Percentiles rank a stretch among this genome's conserved stretches.
These are phyloP conservation scores for Sturnus vulgaris DNA, from an alignment of 2,113 vertebrate species.

Conservation along the genomic window DNA sequence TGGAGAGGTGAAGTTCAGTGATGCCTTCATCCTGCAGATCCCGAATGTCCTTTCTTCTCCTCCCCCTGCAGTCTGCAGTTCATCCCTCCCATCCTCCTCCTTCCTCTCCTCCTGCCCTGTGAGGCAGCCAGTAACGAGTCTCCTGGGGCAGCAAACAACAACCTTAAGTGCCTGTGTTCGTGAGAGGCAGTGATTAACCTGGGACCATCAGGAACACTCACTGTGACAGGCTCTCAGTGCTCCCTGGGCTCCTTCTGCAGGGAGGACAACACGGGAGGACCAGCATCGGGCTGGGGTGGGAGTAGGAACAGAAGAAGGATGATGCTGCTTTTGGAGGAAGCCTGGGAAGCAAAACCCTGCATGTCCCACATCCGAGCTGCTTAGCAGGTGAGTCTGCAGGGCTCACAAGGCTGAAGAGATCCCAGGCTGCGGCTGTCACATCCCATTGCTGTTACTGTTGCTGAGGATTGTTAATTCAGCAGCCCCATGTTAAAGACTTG, in stretches of 20 bases:
- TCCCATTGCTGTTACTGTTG: neutral
- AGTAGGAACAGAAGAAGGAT: neutral
- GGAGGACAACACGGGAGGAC: neutral
- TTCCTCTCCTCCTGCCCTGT: neutral
- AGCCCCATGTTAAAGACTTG: neutral
- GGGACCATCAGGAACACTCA: neutral
- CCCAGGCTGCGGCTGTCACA: neutral
- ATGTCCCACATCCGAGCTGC: fast-evolving
- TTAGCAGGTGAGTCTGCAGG: neutral
- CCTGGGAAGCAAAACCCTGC: neutral
- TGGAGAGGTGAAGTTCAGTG: neutral
- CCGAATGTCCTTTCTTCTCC: neutral
- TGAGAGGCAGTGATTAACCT: neutral
- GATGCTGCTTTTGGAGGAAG: neutral
- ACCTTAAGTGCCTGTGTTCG: fast-evolving
- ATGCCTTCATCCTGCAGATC: neutral
- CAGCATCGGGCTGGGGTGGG: fast-evolving
- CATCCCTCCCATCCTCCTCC: neutral
- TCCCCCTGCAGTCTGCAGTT: neutral
- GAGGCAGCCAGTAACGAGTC: neutral
- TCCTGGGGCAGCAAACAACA: neutral
- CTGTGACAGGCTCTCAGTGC: neutral
- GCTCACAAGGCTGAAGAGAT: neutral
- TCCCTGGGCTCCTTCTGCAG: neutral
- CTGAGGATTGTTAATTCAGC: neutral